A percentile compares a stretch with the other conserved stretches of the same genome.
Evolutionary conservation across 1,140 invertebrate species (phyloP).

Genomic region (Bombus difficillimus): DNA sequence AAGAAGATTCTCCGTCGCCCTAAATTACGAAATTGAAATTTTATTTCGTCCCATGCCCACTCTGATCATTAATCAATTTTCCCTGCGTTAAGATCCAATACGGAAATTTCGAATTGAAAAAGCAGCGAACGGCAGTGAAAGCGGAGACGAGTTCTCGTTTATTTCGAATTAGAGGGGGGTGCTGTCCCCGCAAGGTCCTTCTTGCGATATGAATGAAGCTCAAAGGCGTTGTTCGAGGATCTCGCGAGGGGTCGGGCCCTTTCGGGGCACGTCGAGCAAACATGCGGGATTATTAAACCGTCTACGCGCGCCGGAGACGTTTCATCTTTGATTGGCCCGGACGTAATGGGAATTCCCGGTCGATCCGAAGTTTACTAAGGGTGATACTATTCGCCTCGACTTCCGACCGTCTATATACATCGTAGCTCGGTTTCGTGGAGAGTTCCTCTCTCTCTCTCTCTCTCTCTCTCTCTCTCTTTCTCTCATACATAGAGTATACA

Average conservation of each 20-base stretch:
- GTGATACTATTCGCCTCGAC: constrained; percentile 38
- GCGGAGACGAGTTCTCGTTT: constrained; percentile 51
- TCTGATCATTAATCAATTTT: background rate
- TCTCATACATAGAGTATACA: background rate
- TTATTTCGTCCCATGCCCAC: background rate
- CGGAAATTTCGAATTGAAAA: background rate
- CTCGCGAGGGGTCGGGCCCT: constrained; percentile 53
- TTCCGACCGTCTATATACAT: constrained; percentile 25
- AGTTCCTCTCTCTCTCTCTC: background rate
- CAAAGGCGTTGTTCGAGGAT: constrained; percentile 73
- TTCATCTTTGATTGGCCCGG: constrained; percentile 74
- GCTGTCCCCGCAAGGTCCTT: constrained; percentile 54
- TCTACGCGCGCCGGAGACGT: constrained; percentile 68
- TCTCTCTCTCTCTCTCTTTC: background rate
- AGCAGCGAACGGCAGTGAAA: too few species aligned
- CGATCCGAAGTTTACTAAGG: constrained; percentile 56
- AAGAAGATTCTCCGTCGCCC: too few species aligned
- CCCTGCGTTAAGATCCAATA: background rate
- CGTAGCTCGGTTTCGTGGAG: too few species aligned
- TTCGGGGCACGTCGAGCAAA: constrained; percentile 69
- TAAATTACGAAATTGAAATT: too few species aligned
- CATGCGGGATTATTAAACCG: constrained; percentile 78
- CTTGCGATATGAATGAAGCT: constrained; percentile 70
- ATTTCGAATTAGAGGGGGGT: constrained; percentile 65
- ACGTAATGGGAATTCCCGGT: constrained; percentile 72